These are phyloP conservation scores for Empidonax alnorum DNA, from an alignment of 2,113 vertebrate genomes.

Conservation along the genomic window DNA sequence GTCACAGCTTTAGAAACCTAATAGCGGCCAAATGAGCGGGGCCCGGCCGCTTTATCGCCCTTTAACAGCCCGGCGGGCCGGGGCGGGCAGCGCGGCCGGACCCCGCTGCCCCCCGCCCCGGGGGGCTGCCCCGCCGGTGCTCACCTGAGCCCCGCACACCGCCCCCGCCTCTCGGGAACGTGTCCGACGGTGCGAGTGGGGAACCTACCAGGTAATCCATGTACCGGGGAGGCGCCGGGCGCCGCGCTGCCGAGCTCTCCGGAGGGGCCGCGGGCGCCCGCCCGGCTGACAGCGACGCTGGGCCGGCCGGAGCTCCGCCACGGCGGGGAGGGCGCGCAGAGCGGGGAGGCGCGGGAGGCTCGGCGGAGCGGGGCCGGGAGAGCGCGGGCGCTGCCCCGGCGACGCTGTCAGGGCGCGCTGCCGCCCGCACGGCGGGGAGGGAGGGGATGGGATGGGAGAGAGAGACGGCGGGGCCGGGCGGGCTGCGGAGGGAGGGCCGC, in stretches of 20 bases:
- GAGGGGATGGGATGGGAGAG: no score
- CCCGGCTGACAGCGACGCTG: not conserved
- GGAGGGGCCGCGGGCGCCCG: not conserved
- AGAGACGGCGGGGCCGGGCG: not conserved
- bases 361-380: not conserved
- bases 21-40: conserved; percentile 76
- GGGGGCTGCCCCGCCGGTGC: not conserved
- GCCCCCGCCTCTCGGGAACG: not conserved
- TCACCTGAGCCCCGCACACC: not conserved
- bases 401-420: not conserved
- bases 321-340: not conserved
- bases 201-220: conserved; percentile 49
- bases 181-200: not conserved
- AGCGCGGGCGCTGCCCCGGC: not conserved
- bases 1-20: conserved; percentile 73
- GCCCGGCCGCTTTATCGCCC: conserved; percentile 55
- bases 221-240: not conserved
- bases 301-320: not conserved
- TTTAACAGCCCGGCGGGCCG: not conserved
- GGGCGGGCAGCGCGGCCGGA: not conserved
- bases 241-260: not conserved
- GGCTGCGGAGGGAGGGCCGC: not conserved
- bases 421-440: not conserved
- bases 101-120: not conserved
- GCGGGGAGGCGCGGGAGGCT: not conserved